phyloP scores from a whole-genome alignment of 2,888 invertebrate genomes.

The Serripes groenlandicus region DNA sequence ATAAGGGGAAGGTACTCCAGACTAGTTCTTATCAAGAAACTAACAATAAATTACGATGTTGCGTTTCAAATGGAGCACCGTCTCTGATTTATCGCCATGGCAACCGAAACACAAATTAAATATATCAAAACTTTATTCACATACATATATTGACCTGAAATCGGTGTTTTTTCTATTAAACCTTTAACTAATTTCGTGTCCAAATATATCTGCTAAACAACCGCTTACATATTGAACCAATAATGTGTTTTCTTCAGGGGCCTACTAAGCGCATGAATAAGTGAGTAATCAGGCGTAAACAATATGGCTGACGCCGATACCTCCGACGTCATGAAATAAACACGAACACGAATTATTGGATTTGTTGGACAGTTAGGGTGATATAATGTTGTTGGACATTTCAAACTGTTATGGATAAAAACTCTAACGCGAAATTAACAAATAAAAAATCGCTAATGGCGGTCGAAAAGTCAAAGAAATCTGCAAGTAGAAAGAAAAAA shows the following conservation, averaged over 20 bases:
- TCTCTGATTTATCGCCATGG: not conserved
- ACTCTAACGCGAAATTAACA: constrained; percentile 63
- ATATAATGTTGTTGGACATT: not conserved
- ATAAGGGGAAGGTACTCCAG: no score
- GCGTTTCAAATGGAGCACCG: not conserved
- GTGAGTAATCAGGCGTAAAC: constrained; percentile 54
- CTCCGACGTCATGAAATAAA: not conserved
- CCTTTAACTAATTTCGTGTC: no score
- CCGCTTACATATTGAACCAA: no score
- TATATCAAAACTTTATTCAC: not conserved
- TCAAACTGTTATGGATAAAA: constrained; percentile 68
- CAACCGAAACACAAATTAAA: not conserved
- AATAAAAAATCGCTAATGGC: constrained; percentile 61
- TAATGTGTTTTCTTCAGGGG: no score
- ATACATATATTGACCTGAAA: no score
- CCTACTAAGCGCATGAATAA: constrained; percentile 21
- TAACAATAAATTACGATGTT: no score
- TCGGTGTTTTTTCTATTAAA: no score
- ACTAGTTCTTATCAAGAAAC: no score
- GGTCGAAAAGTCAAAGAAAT: constrained; percentile 68
- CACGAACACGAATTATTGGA: not conserved
- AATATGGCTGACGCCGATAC: constrained; percentile 51
- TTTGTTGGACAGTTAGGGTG: not conserved
- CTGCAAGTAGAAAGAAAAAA: constrained; percentile 73
- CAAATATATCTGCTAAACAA: no score